Conservation (phyloP, 2,113 vertebrate species). For the Sander vitreus region DNA sequence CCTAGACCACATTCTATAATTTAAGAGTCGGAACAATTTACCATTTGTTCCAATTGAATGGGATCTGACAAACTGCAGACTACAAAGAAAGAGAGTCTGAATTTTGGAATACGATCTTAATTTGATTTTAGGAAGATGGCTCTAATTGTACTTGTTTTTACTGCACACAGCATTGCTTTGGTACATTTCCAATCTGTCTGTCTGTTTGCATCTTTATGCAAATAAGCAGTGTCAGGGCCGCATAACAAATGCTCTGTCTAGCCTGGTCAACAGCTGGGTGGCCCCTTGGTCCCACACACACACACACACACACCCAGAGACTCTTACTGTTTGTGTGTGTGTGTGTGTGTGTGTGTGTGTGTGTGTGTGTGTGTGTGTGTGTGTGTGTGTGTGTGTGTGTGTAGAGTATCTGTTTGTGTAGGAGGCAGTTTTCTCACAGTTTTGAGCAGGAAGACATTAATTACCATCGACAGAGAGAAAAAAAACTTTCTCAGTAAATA, state of each 20-base stretch:
- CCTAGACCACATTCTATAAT: too few species aligned
- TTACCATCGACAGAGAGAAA: constrained; percentile 26
- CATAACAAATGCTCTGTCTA: constrained; percentile 37
- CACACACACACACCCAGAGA: neutral
- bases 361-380: neutral
- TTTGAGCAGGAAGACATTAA: constrained; percentile 49
- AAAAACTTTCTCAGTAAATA: constrained; percentile 13
- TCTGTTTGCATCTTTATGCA: neutral
- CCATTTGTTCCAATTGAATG: too few species aligned
- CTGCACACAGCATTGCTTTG: neutral
- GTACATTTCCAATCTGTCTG: neutral
- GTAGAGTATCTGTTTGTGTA: neutral
- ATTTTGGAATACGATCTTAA: too few species aligned
- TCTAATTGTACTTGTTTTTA: neutral
- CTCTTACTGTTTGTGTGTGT: neutral
- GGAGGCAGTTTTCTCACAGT: constrained; percentile 24
- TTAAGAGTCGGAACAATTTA: too few species aligned
- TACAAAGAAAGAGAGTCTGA: too few species aligned
- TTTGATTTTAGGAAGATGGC: neutral
- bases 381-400: neutral
- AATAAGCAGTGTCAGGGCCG: neutral
- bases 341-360: neutral
- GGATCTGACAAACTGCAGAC: too few species aligned
- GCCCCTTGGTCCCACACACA: neutral
- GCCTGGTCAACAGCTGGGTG: constrained; percentile 1